Base-by-base conservation (phyloP, 2,797 vertebrate species). In the Tinamus major region DNA sequence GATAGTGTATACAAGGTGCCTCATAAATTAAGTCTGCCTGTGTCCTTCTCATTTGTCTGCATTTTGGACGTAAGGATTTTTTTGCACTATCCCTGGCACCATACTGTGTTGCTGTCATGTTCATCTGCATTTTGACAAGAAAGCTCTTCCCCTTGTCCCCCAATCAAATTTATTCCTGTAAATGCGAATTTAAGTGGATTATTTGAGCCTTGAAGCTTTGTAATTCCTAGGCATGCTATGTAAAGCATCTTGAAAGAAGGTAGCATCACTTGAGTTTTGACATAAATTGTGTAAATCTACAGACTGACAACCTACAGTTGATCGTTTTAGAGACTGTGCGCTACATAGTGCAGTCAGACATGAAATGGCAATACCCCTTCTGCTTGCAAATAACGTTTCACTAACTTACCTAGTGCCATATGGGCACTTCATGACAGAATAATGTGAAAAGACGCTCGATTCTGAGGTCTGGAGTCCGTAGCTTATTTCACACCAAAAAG, bases 161-260 rank as follows among this genome's bases (percentile, higher is more conserved):
- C 29, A 17, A 56, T 79, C 61, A 37, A 23, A 89, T 81, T 51
- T 78, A 6, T 81, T 82, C 51, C 31, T 71, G 33, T 80, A 67
- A 65, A 27, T 90, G 83, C 75, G 83, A 90, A 90, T 70, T 91
- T 81, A 75, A 92, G 71, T 77, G 92, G 92, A 82, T 95, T 95
- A 92, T 90, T 68, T 83, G 53, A 90, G 76, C 48, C 41, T 92
- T 0, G 0, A 85, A 90, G 63, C 95, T 93, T 87, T 87, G 41
- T 94, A 89, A 91, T 94, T 59, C 62, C 23, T 62, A 51, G 49
- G 35, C 33, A 55, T 39, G 39, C 27, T 59, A 68, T 6, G 24
- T 14, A 86, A 63, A 42, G 48, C 79, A 46, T 1, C 53, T 79
- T 68, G 53, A 83, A 87, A 72, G 48, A 77, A 78, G 79, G 51